Base-by-base conservation (phyloP, 92 coral and sea anemone species). In the Chrysogorgia sp. region DNA sequence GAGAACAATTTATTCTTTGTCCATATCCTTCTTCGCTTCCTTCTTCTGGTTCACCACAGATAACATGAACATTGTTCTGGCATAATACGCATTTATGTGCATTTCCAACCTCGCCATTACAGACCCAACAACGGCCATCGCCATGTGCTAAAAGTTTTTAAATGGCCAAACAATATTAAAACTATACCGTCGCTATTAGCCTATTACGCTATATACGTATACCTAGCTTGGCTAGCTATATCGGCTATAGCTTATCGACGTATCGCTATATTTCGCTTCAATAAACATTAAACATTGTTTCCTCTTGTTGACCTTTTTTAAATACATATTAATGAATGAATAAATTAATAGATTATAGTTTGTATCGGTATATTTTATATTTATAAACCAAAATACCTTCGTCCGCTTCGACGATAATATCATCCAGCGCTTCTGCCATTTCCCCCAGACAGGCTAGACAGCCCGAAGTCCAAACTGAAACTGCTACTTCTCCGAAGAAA, bases 31-130 rank as follows among this genome's bases (percentile, higher is more conserved):
- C n/a, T n/a, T n/a, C n/a, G n/a, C n/a, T n/a, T n/a, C n/a, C n/a
- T n/a, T 65, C 72, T 14, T 65, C 52, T 34, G 72, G 72, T 34
- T 65, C 31, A 40, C 72, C 72, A 65, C 72, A 65, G 72, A 65
- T 14, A 34, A 13, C 52, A 35, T 65, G 72, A 34, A 65, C 72
- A 40, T 14, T 1, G 0, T 65, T 34, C 25, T 34, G 1, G 72
- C 72, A 65, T 65, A 7, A 20, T 20, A 65, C 7, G 35, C 72
- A 65, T 65, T 65, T 1, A 40, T 65, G 52, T 34, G 28, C 72
- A 35, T 23, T 65, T 34, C 72, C 72, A 35, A 65, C 72, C 17
- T 65, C 72, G 28, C 52, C 72, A 40, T 35, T 65, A 13, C 72
- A 65, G 28, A 65, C 52, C 50, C 72, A 65, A 40, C 72, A 65